These are phyloP conservation scores for Macropodus opercularis DNA, from an alignment of 2,797 vertebrate species.

Conservation along the genomic window DNA sequence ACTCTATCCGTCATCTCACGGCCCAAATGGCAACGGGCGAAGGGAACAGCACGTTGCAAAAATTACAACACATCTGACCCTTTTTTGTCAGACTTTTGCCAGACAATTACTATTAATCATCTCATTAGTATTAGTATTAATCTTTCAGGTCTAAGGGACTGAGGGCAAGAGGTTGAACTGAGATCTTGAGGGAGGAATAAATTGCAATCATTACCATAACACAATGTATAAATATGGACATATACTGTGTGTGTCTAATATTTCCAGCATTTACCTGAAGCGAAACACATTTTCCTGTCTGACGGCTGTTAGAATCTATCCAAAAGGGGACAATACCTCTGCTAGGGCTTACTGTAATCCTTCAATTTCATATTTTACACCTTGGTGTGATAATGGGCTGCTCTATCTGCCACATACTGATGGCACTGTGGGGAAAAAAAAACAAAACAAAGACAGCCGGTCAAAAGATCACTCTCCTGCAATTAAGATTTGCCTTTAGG, in stretches of 20 bases:
- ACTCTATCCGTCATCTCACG: constrained; percentile 43
- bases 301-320: constrained; percentile 41
- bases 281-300: constrained; percentile 25
- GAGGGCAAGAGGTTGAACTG: constrained; percentile 10
- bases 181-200: not conserved
- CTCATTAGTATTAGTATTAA: too few species aligned
- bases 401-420: constrained; percentile 55
- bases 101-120: too few species aligned
- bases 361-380: constrained; percentile 70
- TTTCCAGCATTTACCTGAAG: constrained; percentile 2
- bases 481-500: constrained; percentile 67
- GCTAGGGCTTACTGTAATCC: constrained; percentile 68
- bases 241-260: not conserved
- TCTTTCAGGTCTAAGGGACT: constrained; percentile 11
- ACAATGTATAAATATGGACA: constrained; percentile 2
- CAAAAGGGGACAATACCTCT: constrained; percentile 44
- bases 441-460: constrained; percentile 53
- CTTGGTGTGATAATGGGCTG: constrained; percentile 39
- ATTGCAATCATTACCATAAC: not conserved
- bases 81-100: constrained; percentile 42
- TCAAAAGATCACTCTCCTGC: constrained; percentile 62
- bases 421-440: constrained; percentile 35
- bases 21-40: constrained; percentile 61
- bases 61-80: constrained; percentile 18
- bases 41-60: constrained; percentile 38